These are phyloP conservation scores for Leptopilina boulardi DNA, from an alignment of 1,140 invertebrate species.

Conservation along the genomic window DNA sequence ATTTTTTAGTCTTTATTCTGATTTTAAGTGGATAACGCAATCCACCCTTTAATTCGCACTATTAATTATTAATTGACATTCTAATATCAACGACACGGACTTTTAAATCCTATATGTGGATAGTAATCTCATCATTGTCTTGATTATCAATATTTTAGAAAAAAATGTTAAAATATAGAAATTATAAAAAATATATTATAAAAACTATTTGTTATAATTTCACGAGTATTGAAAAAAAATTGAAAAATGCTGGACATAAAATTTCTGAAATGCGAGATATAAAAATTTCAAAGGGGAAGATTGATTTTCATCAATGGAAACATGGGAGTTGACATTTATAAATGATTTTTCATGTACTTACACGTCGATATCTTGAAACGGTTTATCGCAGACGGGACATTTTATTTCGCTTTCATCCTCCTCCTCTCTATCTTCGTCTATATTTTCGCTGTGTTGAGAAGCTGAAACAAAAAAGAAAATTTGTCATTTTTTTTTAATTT, in stretches of 20 bases:
- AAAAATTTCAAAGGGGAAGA: conserved; percentile 18
- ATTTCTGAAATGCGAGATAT: not conserved
- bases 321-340: not conserved
- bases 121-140: too few relatives aligned
- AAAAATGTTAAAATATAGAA: too few relatives aligned
- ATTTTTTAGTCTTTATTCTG: conserved; percentile 49
- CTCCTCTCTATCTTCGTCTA: conserved; percentile 80
- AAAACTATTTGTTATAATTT: too few relatives aligned
- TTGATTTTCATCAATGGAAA: conserved; percentile 1
- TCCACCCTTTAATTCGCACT: conserved; percentile 54
- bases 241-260: not conserved
- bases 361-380: conserved; percentile 83
- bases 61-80: conserved; percentile 69
- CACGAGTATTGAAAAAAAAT: not conserved
- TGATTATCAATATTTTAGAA: too few relatives aligned
- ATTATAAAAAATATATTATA: conserved; percentile 15
- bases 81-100: conserved; percentile 47
- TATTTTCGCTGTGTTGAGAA: conserved; percentile 81
- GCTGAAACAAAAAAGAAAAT: conserved; percentile 72
- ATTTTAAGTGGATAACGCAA: conserved; percentile 63
- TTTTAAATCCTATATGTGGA: conserved; percentile 40
- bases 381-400: conserved; percentile 84
- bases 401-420: conserved; percentile 80
- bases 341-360: conserved; percentile 75
- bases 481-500: not conserved